phyloP scores from a whole-genome alignment of 2,888 invertebrate species.

The Venustoraphidia nigricollis region DNA sequence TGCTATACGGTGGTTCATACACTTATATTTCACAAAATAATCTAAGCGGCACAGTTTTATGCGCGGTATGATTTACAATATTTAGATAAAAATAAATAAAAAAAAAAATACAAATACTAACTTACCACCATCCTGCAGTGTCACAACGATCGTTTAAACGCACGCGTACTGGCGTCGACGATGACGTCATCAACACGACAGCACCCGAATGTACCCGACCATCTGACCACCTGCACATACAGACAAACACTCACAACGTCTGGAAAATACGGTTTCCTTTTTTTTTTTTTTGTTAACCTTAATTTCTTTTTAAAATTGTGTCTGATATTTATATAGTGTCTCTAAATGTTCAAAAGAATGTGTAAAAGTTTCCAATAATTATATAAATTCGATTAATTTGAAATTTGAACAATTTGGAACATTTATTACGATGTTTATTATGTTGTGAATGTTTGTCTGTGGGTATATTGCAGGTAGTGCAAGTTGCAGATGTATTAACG shows the following conservation, averaged over 20 bases:
- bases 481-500: constrained; percentile 1
- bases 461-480: background rate
- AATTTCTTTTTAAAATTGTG: background rate
- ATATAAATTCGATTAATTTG: background rate
- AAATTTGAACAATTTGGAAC: background rate
- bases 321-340: background rate
- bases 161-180: no score
- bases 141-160: no score
- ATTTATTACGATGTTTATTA: background rate
- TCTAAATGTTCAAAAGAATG: background rate
- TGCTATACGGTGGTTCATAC: no score
- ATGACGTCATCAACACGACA: no score
- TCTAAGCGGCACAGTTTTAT: no score
- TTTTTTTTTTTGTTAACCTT: no score
- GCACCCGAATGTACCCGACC: background rate
- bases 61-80: no score
- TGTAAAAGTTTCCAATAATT: background rate
- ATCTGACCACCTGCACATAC: constrained; percentile 1
- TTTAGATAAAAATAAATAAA: no score
- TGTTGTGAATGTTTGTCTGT: constrained; percentile 3
- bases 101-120: no score
- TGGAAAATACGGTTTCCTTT: no score
- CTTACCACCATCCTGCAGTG: no score
- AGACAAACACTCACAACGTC: constrained; percentile 2
- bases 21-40: no score